Conservation (phyloP, 2,797 vertebrate genomes). For the Anguilla megastoma region DNA sequence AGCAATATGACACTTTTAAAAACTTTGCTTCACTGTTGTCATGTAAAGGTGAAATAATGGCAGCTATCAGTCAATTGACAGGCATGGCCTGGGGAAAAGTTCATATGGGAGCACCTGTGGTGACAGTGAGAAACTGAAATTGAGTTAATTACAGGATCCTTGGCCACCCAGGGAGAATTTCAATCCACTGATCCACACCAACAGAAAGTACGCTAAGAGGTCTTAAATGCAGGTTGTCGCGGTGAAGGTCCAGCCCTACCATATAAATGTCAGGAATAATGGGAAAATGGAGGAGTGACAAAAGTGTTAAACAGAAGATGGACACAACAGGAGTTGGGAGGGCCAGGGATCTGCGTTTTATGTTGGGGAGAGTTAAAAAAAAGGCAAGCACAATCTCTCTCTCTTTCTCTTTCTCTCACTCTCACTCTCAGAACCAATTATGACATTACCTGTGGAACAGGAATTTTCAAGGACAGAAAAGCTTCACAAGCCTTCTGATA, state of each 20-base stretch:
- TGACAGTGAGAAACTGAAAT: constrained; percentile 17
- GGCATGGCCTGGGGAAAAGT: not conserved
- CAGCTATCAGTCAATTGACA: not conserved
- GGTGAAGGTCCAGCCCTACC: not conserved
- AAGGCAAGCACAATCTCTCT: not conserved
- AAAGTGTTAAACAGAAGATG: constrained; percentile 30
- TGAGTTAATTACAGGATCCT: constrained; percentile 20
- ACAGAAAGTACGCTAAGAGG: constrained; percentile 16
- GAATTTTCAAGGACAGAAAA: not conserved
- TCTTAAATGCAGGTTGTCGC: constrained; percentile 19
- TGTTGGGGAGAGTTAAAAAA: not conserved
- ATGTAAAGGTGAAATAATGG: not conserved
- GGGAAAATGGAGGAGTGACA: constrained; percentile 28
- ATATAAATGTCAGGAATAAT: constrained; percentile 39
- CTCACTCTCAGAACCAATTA: not conserved
- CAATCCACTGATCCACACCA: not conserved
- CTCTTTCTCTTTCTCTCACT: not conserved
- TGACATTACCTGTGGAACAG: no score
- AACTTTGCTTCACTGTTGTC: not conserved
- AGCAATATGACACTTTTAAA: not conserved
- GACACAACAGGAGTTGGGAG: not conserved
- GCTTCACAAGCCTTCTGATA: no score
- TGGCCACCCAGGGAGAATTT: constrained; percentile 16
- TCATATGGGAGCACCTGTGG: not conserved
- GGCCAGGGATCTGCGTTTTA: not conserved